Conservation (phyloP, 2,797 vertebrate species). For the Cossypha caffra region DNA sequence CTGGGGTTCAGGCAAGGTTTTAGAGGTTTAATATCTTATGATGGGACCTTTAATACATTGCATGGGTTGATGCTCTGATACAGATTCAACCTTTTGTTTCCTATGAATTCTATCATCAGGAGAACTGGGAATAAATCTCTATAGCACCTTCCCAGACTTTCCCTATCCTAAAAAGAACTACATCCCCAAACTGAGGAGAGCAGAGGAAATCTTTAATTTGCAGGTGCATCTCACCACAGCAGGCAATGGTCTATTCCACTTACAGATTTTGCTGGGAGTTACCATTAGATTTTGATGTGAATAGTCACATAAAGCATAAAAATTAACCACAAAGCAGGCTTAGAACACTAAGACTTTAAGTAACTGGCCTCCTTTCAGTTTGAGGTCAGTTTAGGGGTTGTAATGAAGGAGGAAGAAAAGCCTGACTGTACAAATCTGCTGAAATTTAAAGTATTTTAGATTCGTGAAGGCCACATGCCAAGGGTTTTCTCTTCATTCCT, state of each 20-base stretch:
- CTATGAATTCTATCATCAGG: neutral
- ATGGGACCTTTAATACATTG: neutral
- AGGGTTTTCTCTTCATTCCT: neutral
- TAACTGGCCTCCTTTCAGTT: neutral
- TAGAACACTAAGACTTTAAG: neutral
- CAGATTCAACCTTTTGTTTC: neutral
- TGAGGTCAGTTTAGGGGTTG: neutral
- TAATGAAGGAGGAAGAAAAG: neutral
- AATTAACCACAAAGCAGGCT: neutral
- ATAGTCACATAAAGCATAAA: neutral
- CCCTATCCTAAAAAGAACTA: neutral
- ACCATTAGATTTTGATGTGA: neutral
- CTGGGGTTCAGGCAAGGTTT: neutral
- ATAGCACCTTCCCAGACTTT: neutral
- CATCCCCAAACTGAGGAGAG: accelerated
- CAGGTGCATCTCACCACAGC: neutral
- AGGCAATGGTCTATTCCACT: neutral
- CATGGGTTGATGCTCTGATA: neutral
- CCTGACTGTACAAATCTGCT: neutral
- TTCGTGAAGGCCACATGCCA: neutral
- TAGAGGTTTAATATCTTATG: neutral
- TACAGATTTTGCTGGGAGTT: neutral
- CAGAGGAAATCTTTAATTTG: neutral
- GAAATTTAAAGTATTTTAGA: neutral
- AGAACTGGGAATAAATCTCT: neutral